Evolutionary conservation across 2,888 invertebrate genomes (phyloP), one percentile per base, ranked within the genome.

Genomic region (Furcula furcula): DNA sequence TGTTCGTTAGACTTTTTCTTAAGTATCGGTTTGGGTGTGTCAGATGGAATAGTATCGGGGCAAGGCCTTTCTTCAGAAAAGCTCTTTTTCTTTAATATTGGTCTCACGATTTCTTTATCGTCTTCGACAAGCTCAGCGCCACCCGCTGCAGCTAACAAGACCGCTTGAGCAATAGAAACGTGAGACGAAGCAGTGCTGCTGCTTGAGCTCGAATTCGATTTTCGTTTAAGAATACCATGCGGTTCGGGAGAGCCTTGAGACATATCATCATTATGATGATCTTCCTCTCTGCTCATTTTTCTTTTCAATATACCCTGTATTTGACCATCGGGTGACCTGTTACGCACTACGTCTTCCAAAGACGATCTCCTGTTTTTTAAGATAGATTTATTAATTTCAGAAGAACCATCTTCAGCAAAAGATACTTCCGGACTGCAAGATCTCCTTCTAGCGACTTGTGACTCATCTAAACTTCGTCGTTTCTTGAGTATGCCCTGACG

Each of bases 1-100:
- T 93, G 92, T 62, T 94, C 94, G 45, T 93, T 93, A 0, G 93
- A 93, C 73, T 97, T 96, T 84, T 97, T 97, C 80, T 97, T 97
- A 21, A 97, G 75, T 62, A 97, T 97, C 2, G 97, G 96, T 74
- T 90, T 93, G 0, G 93, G 93, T 20, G 89, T 89, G 35, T 89
- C 90, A 4, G 76, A 73, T 27, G 66, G 54, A 14, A 75, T 54
- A 36, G 84, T 74, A 52, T 91, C 91, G 31, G 78, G 81, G 52
- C 85, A 90, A 12, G 92, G 86, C 46, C 90, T 76, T 65, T 94
- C 94, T 63, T 94, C 94, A 3, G 92, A 91, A 58, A 93, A 92
- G 60, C 94, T 93, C 68, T 95, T 95, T 80, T 95, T 94, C 80
- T 96, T 96, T 7, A 96, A 81, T 56, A 96, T 96, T 1, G 96